Conservation (phyloP, 1,140 invertebrate genomes). For the Apis cerana region DNA sequence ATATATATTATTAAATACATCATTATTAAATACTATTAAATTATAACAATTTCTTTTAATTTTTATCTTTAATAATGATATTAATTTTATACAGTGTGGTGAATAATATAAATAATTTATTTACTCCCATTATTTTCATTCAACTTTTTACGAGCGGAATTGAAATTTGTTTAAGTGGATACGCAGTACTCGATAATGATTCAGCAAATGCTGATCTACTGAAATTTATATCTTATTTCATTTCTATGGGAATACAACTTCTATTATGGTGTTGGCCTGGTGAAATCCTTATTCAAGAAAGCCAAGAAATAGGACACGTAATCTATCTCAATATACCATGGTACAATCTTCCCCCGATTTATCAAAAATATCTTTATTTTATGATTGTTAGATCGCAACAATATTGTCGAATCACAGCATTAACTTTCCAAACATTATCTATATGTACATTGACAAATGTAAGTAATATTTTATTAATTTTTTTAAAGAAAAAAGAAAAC, state of each 20-base stretch:
- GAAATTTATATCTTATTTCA: slow-evolving; percentile 48
- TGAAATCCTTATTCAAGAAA: slow-evolving; percentile 56
- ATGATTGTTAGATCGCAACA: slow-evolving; percentile 48
- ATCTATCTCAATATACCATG: slow-evolving; percentile 51
- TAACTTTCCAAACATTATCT: slow-evolving; percentile 47
- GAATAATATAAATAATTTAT: slow-evolving; percentile 43
- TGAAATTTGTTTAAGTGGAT: slow-evolving; percentile 59
- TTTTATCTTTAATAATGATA: not conserved
- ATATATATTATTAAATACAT: no score
- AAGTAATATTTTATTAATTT: slow-evolving; percentile 4
- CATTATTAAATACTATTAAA: not conserved
- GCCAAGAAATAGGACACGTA: slow-evolving; percentile 29
- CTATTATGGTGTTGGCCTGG: slow-evolving; percentile 52
- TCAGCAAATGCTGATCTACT: slow-evolving; percentile 28
- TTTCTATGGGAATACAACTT: slow-evolving; percentile 47
- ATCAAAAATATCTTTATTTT: slow-evolving; percentile 36
- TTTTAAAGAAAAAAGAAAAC: no score
- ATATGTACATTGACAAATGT: slow-evolving; percentile 52
- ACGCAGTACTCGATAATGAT: slow-evolving; percentile 27
- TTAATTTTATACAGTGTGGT: slow-evolving; percentile 33
- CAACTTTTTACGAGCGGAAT: slow-evolving; percentile 57
- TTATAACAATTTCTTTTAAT: not conserved
- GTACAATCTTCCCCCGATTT: slow-evolving; percentile 39
- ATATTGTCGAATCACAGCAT: slow-evolving; percentile 35
- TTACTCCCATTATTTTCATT: slow-evolving; percentile 59